Conservation (phyloP, 1,140 invertebrate genomes). For the Chrysopa pallens region DNA sequence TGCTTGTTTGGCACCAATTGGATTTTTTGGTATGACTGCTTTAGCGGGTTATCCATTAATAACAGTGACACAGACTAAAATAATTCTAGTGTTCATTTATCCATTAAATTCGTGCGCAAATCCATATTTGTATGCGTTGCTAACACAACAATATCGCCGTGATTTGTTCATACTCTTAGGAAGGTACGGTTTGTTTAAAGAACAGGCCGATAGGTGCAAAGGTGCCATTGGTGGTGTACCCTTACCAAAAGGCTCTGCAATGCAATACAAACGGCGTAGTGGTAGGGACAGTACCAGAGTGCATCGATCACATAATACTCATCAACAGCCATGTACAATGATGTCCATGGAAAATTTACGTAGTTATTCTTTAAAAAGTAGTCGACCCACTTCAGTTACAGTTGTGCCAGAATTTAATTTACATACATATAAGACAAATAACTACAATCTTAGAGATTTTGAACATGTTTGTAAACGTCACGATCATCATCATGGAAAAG, state of each 20-base stretch:
- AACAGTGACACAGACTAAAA: slow-evolving; percentile 71
- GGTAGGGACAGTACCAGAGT: slow-evolving; percentile 2
- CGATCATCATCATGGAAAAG: too few relatives aligned
- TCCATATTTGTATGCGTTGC: slow-evolving; percentile 77
- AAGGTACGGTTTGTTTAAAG: slow-evolving; percentile 37
- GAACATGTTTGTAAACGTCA: too few relatives aligned
- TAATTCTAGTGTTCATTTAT: slow-evolving; percentile 79
- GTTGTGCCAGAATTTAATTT: too few relatives aligned
- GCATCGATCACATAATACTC: too few relatives aligned
- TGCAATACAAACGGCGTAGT: slow-evolving; percentile 9
- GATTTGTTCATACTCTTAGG: slow-evolving; percentile 52
- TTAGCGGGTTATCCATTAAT: slow-evolving; percentile 61
- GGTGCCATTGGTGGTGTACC: slow-evolving; percentile 16
- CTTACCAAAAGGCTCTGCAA: slow-evolving; percentile 11
- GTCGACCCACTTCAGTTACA: too few relatives aligned
- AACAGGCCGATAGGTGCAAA: slow-evolving; percentile 11
- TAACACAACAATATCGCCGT: slow-evolving; percentile 70
- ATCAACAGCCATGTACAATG: too few relatives aligned
- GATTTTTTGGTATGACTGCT: slow-evolving; percentile 69
- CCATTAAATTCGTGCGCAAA: slow-evolving; percentile 85
- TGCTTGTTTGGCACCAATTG: slow-evolving; percentile 68
- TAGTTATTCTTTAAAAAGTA: too few relatives aligned
- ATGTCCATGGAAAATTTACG: too few relatives aligned
- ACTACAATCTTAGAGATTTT: too few relatives aligned
- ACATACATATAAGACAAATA: too few relatives aligned